Percentiles rank a stretch among this genome's conserved stretches.
Conservation (phyloP, 2,888 invertebrate genomes). For the Falcaria lacertinaria region DNA sequence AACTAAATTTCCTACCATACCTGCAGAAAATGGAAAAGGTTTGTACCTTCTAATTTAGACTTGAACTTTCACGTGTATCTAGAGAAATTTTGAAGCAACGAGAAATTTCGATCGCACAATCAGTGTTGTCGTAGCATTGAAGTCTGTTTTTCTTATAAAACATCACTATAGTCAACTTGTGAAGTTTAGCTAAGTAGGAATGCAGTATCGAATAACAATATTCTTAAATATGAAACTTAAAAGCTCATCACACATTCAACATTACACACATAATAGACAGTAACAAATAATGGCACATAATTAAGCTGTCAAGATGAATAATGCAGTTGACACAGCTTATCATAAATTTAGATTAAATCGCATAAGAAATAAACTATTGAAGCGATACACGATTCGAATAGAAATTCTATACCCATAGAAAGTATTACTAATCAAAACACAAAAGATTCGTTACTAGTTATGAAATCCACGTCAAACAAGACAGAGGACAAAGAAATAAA, state of each 20-base stretch:
- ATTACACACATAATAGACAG: not conserved
- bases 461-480: slow-evolving; percentile 11
- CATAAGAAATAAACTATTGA: not conserved
- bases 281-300: not conserved
- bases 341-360: slow-evolving; percentile 1
- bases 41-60: slow-evolving; percentile 3
- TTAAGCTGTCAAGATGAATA: slow-evolving; percentile 3
- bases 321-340: slow-evolving; percentile 2
- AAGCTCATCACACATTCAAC: not conserved
- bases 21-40: slow-evolving; percentile 12
- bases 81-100: too few relatives aligned
- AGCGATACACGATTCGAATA: not conserved
- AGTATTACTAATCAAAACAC: slow-evolving; percentile 16
- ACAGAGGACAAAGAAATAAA: slow-evolving; percentile 14
- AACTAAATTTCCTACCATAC: slow-evolving; percentile 20
- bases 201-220: too few relatives aligned
- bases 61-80: too few relatives aligned
- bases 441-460: slow-evolving; percentile 21
- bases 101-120: too few relatives aligned
- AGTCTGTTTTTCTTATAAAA: too few relatives aligned
- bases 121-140: too few relatives aligned
- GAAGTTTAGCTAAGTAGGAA: too few relatives aligned
- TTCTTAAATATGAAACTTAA: too few relatives aligned
- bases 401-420: slow-evolving; percentile 7
- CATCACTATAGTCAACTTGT: too few relatives aligned